Evolutionary conservation across 2,113 vertebrate genomes (phyloP), one percentile per base, ranked within the genome.

Genomic region (Rhipidura dahli): DNA sequence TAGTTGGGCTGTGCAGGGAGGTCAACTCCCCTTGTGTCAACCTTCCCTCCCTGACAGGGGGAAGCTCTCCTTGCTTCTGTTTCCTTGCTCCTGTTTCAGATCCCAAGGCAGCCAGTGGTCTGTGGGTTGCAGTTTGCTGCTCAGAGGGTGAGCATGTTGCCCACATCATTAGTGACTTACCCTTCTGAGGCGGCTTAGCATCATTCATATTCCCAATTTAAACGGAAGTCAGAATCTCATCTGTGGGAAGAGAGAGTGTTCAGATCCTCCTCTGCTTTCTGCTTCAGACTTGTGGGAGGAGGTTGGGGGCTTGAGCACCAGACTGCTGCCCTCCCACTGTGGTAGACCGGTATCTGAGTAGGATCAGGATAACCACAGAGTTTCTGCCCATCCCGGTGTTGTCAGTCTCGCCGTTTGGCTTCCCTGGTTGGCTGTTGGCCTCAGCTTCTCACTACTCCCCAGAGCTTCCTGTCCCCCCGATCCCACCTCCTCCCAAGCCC

Each of bases 231-330:
- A 47, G 66, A 35, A 76, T 64, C 80, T 54, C 72, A 50, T 49
- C 75, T 83, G 69, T 1, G 0, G 24, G 1, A 18, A 66, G 50
- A 56, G 26, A 28, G 24, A 45, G 15, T 3, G 15, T 65, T 75
- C 26, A 57, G 65, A 61, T 90, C 60, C 42, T 77, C 21, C n/a
- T 83, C 40, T 0, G 0, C 23, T 51, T 90, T 68, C 63, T 61
- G 9, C 40, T 84, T 83, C 53, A 56, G 68, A 39, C n/a, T 26
- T 4, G 0, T 12, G n/a, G 60, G 49, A 70, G 51, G 31, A 79
- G 44, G 13, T 16, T 0, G 0, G 20, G 51, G 8, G 35, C 19
- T 54, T 1, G 0, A 61, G 27, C 4, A 1, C 15, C 8, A 6
- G 40, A 49, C 51, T 93, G 44, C 22, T 35, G 47, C 64, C 59